Evolutionary conservation across 2,113 vertebrate species (phyloP).

Genomic region (Crotalus horridus): DNA sequence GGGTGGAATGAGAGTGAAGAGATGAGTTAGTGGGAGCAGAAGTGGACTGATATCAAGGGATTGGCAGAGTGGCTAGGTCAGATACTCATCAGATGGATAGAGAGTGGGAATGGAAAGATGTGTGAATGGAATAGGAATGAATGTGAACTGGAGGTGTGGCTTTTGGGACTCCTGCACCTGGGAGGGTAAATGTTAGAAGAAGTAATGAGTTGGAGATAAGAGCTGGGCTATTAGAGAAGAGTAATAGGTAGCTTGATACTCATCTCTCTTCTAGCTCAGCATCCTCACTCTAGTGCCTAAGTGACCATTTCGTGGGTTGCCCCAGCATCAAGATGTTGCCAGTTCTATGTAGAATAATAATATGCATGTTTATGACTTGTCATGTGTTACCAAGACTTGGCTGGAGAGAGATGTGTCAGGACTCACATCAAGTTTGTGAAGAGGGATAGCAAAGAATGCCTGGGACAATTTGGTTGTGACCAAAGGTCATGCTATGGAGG

Average conservation of each 20-base stretch:
- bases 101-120: background rate
- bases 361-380: background rate
- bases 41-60: background rate
- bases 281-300: background rate
- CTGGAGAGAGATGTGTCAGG: background rate
- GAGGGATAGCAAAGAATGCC: background rate
- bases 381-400: background rate
- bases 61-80: background rate
- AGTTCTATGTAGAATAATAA: background rate
- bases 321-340: background rate
- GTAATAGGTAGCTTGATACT: background rate
- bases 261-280: background rate
- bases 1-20: background rate
- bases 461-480: background rate
- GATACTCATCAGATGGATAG: background rate
- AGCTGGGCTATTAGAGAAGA: background rate
- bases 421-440: background rate
- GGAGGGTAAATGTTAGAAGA: background rate
- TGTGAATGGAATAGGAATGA: background rate
- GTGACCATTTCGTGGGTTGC: background rate
- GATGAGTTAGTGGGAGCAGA: background rate
- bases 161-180: background rate
- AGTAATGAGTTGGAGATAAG: background rate
- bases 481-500: background rate
- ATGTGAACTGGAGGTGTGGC: background rate